A percentile compares a stretch with the other conserved stretches of the same genome.
Evolutionary conservation across 2,888 invertebrate species (phyloP).

Genomic region (Drosophila paranaensis): DNA sequence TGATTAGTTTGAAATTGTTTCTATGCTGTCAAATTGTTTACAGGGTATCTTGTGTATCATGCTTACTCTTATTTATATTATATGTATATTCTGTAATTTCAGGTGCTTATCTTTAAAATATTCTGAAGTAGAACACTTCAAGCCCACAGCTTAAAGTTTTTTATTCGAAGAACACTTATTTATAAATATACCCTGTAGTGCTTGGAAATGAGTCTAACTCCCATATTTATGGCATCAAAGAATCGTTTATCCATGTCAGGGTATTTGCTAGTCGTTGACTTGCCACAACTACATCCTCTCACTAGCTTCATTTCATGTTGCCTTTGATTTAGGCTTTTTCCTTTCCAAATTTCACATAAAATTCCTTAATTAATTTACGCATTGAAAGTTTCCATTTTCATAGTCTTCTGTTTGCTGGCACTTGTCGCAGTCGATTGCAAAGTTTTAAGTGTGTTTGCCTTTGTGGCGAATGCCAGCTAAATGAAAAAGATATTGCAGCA

Average conservation of each 20-base stretch:
- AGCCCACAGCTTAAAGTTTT: neutral
- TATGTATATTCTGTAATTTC: neutral
- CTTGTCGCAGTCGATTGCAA: neutral
- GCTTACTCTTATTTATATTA: neutral
- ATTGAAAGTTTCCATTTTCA: neutral
- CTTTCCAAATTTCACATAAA: neutral
- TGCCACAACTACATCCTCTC: neutral
- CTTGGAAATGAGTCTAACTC: neutral
- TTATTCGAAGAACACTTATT: neutral
- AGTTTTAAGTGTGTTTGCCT: conserved; percentile 1
- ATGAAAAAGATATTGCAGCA: neutral
- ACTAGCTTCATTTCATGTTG: neutral
- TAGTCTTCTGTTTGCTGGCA: neutral
- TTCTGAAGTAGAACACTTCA: neutral
- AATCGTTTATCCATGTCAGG: neutral
- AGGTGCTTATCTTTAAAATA: neutral
- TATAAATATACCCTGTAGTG: neutral
- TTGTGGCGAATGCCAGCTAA: neutral
- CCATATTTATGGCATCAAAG: too few relatives aligned
- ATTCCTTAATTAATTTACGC: conserved; percentile 5
- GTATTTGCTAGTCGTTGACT: neutral
- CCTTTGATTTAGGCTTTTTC: neutral
- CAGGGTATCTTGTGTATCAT: neutral
- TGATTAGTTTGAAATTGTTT: neutral
- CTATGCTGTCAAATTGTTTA: too few relatives aligned